Base-by-base conservation (phyloP, 2,797 vertebrate species). In the Sebastiscus tertius region DNA sequence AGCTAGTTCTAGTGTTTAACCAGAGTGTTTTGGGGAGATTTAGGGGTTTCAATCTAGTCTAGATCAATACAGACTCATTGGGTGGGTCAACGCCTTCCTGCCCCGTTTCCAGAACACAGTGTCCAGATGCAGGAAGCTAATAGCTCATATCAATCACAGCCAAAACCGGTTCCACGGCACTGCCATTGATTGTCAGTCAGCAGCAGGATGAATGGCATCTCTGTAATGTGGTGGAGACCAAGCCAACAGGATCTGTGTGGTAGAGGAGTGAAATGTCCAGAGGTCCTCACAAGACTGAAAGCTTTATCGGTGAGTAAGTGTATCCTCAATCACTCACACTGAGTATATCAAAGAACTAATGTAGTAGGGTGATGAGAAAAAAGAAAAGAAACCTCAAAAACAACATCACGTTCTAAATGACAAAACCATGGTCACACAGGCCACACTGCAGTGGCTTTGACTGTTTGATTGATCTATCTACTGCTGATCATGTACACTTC, bases 131-230 rank as follows among this genome's bases (percentile, higher is more conserved):
- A 73, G 75, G 72, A 67, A 80, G 76, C 83, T 88, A 92, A 93
- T 88, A 86, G 90, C 73, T 79, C 70, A 31, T 72, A 94, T 95
- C 88, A 89, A 92, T 93, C 90, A 93, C 71, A 81, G 88, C 84
- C 85, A 81, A 90, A 87, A 84, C 71, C 14, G 49, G 73, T 29
- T 84, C 69, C 79, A 69, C 85, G 72, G 87, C 77, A 79, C 66
- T 16, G 20, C 73, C 88, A 93, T 86, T 82, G 81, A 94, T 89
- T 89, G 92, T 89, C 92, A 89, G 89, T 84, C 69, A 87, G 80
- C 39, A 67, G 67, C 56, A 77, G 90, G 81, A 91, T 92, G 89
- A 92, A 92, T 83, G 74, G 83, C 72, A 82, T 80, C 83, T 75
- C 79, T 55, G 60, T 80, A 85, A 82, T 77, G 81, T 71, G 71